Conservation (phyloP, 2,888 invertebrate genomes). For the Parelbella ahira region DNA sequence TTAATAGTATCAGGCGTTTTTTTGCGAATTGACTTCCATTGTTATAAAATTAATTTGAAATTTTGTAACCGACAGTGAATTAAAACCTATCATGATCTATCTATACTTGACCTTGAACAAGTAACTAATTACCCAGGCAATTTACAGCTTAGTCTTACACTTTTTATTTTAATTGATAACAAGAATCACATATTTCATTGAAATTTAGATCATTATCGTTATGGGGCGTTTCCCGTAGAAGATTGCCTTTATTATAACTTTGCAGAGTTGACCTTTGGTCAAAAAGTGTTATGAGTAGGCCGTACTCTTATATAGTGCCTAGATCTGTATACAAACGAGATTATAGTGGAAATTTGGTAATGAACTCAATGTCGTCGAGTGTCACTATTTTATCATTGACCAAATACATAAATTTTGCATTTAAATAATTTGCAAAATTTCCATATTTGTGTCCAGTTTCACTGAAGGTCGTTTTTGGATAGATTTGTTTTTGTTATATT, state of each 20-base stretch:
- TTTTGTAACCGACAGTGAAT: too few relatives aligned
- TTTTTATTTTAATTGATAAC: too few relatives aligned
- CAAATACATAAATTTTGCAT: not conserved
- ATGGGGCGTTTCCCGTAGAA: not conserved
- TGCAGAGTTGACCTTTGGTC: conserved; percentile 16
- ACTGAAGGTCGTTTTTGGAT: conserved; percentile 8
- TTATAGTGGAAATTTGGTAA: not conserved
- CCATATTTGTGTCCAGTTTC: conserved; percentile 5
- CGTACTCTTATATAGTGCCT: not conserved
- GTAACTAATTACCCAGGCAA: too few relatives aligned
- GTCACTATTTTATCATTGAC: conserved; percentile 8
- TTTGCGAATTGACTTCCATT: too few relatives aligned
- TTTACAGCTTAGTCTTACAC: too few relatives aligned
- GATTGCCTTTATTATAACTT: not conserved
- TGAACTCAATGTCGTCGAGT: conserved; percentile 16
- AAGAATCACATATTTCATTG: not conserved
- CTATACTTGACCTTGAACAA: too few relatives aligned
- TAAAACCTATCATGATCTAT: too few relatives aligned
- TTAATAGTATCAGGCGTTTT: too few relatives aligned
- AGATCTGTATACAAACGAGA: conserved; percentile 1
- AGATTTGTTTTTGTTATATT: conserved; percentile 1
- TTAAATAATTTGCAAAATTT: conserved; percentile 9
- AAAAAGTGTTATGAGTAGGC: not conserved
- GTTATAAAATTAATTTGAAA: too few relatives aligned
- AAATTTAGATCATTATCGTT: not conserved